Conservation (phyloP, 2,113 vertebrate species). For the Paradisaea rubra region DNA sequence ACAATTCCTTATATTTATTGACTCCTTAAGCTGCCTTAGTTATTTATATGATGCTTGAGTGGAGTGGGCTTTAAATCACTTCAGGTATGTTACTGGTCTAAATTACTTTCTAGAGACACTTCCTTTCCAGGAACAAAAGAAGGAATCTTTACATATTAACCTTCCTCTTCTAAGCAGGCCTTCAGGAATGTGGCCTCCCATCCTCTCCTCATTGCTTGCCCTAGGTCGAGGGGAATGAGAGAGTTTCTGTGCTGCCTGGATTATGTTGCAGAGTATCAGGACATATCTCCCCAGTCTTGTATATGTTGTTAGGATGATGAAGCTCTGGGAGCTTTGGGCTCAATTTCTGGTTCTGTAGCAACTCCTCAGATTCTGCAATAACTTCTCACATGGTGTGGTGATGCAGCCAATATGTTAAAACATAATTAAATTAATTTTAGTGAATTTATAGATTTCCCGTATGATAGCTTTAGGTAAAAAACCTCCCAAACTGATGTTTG, state of each 20-base stretch:
- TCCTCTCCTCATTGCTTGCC: background rate
- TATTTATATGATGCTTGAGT: background rate
- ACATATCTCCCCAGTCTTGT: background rate
- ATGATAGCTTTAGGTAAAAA: background rate
- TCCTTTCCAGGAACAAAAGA: background rate
- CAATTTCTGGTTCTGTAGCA: background rate
- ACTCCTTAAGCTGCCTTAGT: background rate
- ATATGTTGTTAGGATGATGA: background rate
- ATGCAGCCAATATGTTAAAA: background rate
- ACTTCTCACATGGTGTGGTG: rapidly evolving
- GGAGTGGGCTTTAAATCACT: background rate
- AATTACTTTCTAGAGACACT: background rate
- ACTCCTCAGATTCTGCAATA: background rate
- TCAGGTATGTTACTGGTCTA: background rate
- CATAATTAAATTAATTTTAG: background rate
- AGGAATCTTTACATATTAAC: background rate
- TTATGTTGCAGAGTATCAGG: background rate
- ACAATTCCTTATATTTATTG: background rate
- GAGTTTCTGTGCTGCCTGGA: background rate
- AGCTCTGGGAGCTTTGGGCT: background rate
- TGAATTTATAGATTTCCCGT: background rate
- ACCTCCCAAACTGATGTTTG: background rate
- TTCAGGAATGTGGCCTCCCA: background rate
- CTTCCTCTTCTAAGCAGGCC: background rate
- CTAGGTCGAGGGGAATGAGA: too few relatives aligned